Percentiles rank a stretch among this genome's conserved stretches.
Conservation (phyloP, 1,140 invertebrate species). For the Prorops nasuta region DNA sequence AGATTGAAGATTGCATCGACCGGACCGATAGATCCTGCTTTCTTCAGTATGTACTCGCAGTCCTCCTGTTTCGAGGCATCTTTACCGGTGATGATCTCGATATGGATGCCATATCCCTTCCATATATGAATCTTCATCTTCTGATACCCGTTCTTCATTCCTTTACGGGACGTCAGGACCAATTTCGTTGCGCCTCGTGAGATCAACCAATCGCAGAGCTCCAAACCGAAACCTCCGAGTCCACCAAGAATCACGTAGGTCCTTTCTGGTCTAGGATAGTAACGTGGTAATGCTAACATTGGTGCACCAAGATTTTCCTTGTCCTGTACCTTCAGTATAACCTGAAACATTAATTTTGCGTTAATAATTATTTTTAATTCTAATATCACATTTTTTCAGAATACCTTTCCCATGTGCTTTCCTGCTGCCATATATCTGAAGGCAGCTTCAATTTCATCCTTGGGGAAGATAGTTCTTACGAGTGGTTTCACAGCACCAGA, state of each 20-base stretch:
- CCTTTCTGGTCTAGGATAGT: slow-evolving; percentile 52
- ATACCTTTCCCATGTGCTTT: slow-evolving; percentile 72
- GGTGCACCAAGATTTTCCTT: slow-evolving; percentile 34
- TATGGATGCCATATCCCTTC: slow-evolving; percentile 57
- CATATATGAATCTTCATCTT: slow-evolving; percentile 51
- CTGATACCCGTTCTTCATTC: slow-evolving; percentile 72
- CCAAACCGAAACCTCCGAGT: slow-evolving; percentile 79
- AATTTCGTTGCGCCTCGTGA: slow-evolving; percentile 67
- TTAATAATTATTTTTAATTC: background rate
- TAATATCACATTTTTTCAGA: background rate
- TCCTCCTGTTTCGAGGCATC: slow-evolving; percentile 55
- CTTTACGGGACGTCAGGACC: slow-evolving; percentile 69
- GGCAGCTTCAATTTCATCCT: slow-evolving; percentile 53
- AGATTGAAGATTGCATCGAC: slow-evolving; percentile 80
- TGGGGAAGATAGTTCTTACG: slow-evolving; percentile 45
- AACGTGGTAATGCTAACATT: slow-evolving; percentile 56
- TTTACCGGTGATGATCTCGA: slow-evolving; percentile 53
- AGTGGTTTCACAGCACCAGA: slow-evolving; percentile 56
- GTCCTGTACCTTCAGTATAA: slow-evolving; percentile 63
- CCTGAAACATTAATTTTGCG: slow-evolving; percentile 26
- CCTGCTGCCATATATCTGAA: slow-evolving; percentile 69
- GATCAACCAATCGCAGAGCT: slow-evolving; percentile 75
- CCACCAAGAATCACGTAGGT: slow-evolving; percentile 65
- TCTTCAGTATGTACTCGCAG: slow-evolving; percentile 60
- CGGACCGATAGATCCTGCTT: slow-evolving; percentile 61